These are phyloP conservation scores for Hololepta plana DNA, from an alignment of 2,888 invertebrate species.

Conservation along the genomic window DNA sequence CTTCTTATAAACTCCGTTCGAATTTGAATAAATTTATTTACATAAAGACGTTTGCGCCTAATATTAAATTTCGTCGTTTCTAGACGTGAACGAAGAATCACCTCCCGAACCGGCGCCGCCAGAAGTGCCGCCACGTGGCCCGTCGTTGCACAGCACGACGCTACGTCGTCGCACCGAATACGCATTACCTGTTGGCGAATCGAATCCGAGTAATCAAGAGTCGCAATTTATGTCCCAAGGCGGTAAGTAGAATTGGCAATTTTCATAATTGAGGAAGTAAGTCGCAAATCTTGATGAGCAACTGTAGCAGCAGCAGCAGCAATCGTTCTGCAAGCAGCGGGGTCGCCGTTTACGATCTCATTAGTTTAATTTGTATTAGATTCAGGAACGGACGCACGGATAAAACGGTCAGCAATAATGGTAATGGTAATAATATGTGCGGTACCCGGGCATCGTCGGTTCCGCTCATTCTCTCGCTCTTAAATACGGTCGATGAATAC, in stretches of 20 bases:
- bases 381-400: too few species aligned
- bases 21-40: too few species aligned
- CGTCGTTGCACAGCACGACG: constrained; percentile 46
- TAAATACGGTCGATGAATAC: constrained; percentile 23
- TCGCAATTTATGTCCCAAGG: constrained; percentile 24
- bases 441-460: too few species aligned
- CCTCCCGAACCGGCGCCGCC: constrained; percentile 76
- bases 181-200: constrained; percentile 28
- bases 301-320: background rate
- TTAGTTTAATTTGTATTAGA: constrained; percentile 24
- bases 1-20: too few species aligned
- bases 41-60: background rate
- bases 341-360: constrained; percentile 19
- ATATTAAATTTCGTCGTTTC: constrained; percentile 11
- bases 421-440: too few species aligned
- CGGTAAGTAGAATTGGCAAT: constrained; percentile 20
- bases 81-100: constrained; percentile 48
- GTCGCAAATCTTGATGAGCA: background rate
- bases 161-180: constrained; percentile 37
- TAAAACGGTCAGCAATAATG: too few species aligned
- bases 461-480: too few species aligned
- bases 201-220: constrained; percentile 17
- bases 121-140: constrained; percentile 71
- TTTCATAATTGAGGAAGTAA: background rate
- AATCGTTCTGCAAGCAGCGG: constrained; percentile 2